Evolutionary conservation across 2,888 invertebrate species (phyloP).

Genomic region (Drosophila pseudotakahashii): DNA sequence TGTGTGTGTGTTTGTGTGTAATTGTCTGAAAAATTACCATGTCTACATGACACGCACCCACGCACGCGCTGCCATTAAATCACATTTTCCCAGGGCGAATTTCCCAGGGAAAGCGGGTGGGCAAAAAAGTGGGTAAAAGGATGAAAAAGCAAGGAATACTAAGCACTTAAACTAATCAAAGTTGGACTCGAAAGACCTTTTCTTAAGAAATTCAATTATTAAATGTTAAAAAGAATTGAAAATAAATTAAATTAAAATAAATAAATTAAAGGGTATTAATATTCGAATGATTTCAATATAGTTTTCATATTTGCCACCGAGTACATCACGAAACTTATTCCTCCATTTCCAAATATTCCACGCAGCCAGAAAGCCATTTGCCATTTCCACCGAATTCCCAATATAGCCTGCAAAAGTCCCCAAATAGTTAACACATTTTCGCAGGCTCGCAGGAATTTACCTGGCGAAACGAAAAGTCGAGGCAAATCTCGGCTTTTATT

Average conservation of each 20-base stretch:
- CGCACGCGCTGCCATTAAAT: constrained; percentile 67
- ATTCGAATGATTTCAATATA: too few relatives aligned
- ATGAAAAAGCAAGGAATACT: too few relatives aligned
- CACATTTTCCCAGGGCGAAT: constrained; percentile 53
- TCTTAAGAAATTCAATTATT: not conserved
- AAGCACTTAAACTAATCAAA: constrained; percentile 5
- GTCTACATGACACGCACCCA: constrained; percentile 77
- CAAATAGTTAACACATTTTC: constrained; percentile 56
- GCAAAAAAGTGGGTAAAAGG: too few relatives aligned
- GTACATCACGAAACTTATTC: too few relatives aligned
- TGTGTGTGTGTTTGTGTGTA: constrained; percentile 51
- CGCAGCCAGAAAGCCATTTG: not conserved
- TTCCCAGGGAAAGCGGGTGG: not conserved
- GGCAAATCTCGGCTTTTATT: constrained; percentile 70
- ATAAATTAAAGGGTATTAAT: too few relatives aligned
- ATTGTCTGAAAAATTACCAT: constrained; percentile 77
- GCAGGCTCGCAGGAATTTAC: constrained; percentile 12
- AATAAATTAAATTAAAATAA: too few relatives aligned
- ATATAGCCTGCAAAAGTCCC: not conserved
- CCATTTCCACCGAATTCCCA: constrained; percentile 2
- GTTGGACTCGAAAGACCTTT: not conserved
- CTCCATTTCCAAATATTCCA: not conserved
- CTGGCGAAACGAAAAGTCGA: too few relatives aligned
- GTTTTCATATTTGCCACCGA: too few relatives aligned
- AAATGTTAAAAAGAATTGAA: too few relatives aligned